These are phyloP conservation scores for Halichoeres trimaculatus DNA, from an alignment of 2,113 vertebrate species.

Conservation along the genomic window DNA sequence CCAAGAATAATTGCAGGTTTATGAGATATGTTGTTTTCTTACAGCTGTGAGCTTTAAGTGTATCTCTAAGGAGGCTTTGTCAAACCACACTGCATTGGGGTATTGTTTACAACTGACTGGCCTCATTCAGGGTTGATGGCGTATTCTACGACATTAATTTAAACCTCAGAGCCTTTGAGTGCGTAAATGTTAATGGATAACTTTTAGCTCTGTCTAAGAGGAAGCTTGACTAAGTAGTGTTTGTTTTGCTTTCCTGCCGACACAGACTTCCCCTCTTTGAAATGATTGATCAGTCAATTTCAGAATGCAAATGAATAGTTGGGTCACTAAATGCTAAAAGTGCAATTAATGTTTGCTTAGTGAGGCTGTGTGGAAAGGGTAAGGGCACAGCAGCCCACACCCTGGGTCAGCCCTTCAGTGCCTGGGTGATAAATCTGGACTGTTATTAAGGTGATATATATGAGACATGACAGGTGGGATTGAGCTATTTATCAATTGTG, in stretches of 20 bases:
- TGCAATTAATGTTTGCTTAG: constrained; percentile 31
- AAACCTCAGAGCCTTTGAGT: constrained; percentile 17
- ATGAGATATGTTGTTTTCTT: constrained; percentile 20
- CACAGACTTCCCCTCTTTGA: constrained; percentile 3
- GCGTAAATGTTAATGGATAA: constrained; percentile 45
- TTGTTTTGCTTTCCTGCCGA: background rate
- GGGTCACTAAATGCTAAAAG: constrained; percentile 7
- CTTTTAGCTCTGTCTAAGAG: constrained; percentile 13
- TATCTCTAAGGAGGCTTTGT: constrained; percentile 35
- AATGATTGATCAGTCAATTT: constrained; percentile 40
- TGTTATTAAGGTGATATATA: constrained; percentile 74
- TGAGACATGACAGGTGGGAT: constrained; percentile 81
- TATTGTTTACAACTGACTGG: constrained; percentile 16
- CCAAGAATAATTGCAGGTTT: constrained; percentile 46
- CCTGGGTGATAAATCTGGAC: constrained; percentile 53
- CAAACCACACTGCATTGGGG: constrained; percentile 41
- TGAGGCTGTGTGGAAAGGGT: background rate
- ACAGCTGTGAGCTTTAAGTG: constrained; percentile 34
- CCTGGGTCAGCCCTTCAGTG: constrained; percentile 45
- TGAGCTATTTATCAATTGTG: constrained; percentile 78
- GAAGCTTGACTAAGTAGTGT: background rate
- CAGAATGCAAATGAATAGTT: constrained; percentile 34
- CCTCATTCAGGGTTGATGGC: constrained; percentile 41
- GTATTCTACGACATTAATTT: constrained; percentile 47
- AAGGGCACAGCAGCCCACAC: constrained; percentile 42